Evolutionary conservation across 2,113 vertebrate species (phyloP), one percentile per base, ranked within the genome.

Genomic region (Muntiacus reevesi): DNA sequence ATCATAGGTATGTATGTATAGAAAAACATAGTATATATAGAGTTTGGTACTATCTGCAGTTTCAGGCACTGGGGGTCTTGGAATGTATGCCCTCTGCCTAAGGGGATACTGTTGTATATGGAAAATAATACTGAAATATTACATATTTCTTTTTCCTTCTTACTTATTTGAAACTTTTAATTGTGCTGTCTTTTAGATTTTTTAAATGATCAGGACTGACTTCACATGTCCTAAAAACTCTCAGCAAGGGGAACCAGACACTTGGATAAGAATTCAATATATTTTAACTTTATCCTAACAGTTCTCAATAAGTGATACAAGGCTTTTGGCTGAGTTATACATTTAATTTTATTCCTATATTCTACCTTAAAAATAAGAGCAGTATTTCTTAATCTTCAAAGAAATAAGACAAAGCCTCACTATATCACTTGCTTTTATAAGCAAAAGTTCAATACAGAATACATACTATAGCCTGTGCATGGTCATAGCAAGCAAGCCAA

Each of bases 291-390:
- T 67, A 82, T 81, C 25, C 12, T 92, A 86, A 64, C 43, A 52
- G 5, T 59, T 95, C 28, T 92, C 9, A 74, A 30, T 1, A 93
- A 3, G 43, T 62, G 27, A 10, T 87, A 87, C 55, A 81, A 82
- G 13, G 3, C 62, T 60, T 88, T 94, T 93, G 67, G 47, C 27
- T 55, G 28, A 95, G 71, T 90, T 92, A 28, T 85, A 88, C 25
- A 67, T 87, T 96, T 93, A 93, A 3, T 81, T 87, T 88, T 71
- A 50, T 64, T 79, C 2, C 10, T 27, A 23, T 45, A 4, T 40
- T 97, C 14, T 67, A 82, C 7, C 40, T 95, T 95, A 89, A 95
- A 95, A 94, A 93, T 57, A 76, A 96, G 96, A 94, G 23, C 1
- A 59, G 19, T 60, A 47, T 0, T 78, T 82, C 17, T 95, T 71